phyloP scores from a whole-genome alignment of 1,140 invertebrate genomes.

The Zaprionus ornatus region DNA sequence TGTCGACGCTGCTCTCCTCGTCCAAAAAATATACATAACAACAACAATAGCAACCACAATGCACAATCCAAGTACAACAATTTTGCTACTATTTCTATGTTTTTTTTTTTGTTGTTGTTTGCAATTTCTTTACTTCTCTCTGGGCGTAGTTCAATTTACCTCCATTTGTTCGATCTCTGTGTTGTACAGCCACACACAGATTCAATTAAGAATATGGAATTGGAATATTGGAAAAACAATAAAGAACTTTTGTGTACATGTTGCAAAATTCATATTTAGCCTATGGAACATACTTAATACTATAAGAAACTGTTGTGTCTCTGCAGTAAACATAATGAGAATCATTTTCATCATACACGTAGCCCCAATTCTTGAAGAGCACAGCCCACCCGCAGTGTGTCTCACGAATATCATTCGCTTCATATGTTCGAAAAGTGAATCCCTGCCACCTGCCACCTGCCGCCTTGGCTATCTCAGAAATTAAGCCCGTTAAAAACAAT shows the following conservation, averaged over 20 bases:
- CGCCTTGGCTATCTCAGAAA: constrained; percentile 35
- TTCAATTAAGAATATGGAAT: not conserved
- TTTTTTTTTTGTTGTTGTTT: constrained; percentile 8
- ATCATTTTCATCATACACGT: not conserved
- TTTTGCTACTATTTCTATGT: constrained; percentile 13
- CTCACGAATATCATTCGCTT: constrained; percentile 35
- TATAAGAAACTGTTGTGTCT: not conserved
- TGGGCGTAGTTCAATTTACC: constrained; percentile 41
- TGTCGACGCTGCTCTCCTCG: constrained; percentile 32
- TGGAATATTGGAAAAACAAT: not conserved
- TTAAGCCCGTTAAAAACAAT: constrained; percentile 70
- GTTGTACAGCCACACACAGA: not conserved
- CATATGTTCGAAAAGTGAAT: constrained; percentile 6
- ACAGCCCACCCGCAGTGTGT: constrained; percentile 4
- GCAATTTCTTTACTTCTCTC: not conserved
- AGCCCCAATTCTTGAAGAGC: not conserved
- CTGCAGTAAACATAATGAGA: not conserved
- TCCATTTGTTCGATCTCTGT: constrained; percentile 28
- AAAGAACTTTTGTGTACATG: not conserved
- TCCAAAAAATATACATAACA: constrained; percentile 29
- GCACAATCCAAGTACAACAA: constrained; percentile 10
- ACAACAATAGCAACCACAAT: not conserved
- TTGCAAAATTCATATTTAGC: too few relatives aligned
- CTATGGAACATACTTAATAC: too few relatives aligned
- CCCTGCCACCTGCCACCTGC: constrained; percentile 57